A percentile compares a stretch with the other conserved stretches of the same genome.
phyloP scores from a whole-genome alignment of 1,140 invertebrate genomes.

The Lordiphosa stackelbergi region DNA sequence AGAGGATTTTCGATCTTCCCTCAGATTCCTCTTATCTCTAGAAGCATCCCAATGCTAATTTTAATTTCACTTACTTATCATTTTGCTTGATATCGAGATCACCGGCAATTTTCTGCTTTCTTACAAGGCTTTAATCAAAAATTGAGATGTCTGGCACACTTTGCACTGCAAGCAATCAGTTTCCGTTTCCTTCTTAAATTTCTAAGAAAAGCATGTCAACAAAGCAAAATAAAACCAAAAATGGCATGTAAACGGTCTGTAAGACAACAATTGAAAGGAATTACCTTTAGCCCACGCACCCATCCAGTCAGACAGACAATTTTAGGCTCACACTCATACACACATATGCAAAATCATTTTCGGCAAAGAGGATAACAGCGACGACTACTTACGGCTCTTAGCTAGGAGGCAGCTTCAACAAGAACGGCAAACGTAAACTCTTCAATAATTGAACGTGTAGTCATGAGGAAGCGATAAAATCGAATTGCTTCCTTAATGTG shows the following conservation, averaged over 20 bases:
- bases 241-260: constrained; percentile 59
- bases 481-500: constrained; percentile 76
- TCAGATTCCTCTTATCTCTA: too few species aligned
- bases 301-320: constrained; percentile 19
- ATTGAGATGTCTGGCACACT: too few species aligned
- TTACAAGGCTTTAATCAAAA: too few species aligned
- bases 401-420: constrained; percentile 1
- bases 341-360: constrained; percentile 40
- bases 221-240: constrained; percentile 25
- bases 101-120: too few species aligned
- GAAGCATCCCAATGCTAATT: too few species aligned
- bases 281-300: constrained; percentile 37
- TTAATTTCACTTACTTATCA: too few species aligned
- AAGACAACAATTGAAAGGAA: constrained; percentile 70
- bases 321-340: constrained; percentile 4
- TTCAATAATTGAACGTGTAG: constrained; percentile 76
- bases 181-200: not conserved
- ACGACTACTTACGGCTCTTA: constrained; percentile 28
- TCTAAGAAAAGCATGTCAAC: not conserved
- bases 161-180: not conserved
- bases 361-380: constrained; percentile 35
- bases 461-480: constrained; percentile 76
- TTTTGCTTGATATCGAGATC: too few species aligned
- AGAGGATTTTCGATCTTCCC: too few species aligned
- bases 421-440: constrained; percentile 67